Evolutionary conservation across 1,140 invertebrate genomes (phyloP).

Genomic region (Sitophilus oryzae): DNA sequence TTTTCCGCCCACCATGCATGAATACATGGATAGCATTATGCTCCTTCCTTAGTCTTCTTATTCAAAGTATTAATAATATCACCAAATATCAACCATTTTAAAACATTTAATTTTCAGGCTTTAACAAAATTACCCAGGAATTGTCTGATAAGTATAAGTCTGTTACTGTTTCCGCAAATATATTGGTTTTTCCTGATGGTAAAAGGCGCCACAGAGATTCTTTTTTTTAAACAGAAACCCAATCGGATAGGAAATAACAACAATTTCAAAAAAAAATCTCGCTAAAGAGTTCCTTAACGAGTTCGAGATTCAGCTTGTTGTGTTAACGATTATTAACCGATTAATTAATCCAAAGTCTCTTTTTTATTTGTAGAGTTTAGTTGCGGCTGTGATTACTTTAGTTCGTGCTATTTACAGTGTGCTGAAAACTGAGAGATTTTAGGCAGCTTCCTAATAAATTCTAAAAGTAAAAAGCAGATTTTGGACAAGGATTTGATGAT

Average conservation of each 20-base stretch:
- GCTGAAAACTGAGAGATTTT: not conserved
- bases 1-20: no score
- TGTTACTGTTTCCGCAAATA: slow-evolving; percentile 59
- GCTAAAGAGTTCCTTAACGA: no score
- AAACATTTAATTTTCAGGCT: slow-evolving; percentile 50
- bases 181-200: slow-evolving; percentile 69
- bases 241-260: slow-evolving; percentile 18
- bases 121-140: slow-evolving; percentile 51
- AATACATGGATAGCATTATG: no score
- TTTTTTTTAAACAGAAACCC: slow-evolving; percentile 26
- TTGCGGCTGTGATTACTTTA: not conserved
- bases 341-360: no score
- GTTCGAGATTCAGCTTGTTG: no score
- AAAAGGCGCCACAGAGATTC: slow-evolving; percentile 54
- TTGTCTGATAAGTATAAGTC: slow-evolving; percentile 58
- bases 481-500: not conserved
- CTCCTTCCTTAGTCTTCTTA: no score
- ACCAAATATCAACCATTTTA: no score
- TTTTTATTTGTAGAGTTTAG: not conserved
- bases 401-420: not conserved
- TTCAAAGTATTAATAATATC: no score
- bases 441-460: not conserved
- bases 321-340: no score
- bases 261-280: slow-evolving; percentile 20
- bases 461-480: not conserved